These are phyloP conservation scores for Rissa tridactyla DNA, from an alignment of 2,113 vertebrate genomes.

Conservation along the genomic window DNA sequence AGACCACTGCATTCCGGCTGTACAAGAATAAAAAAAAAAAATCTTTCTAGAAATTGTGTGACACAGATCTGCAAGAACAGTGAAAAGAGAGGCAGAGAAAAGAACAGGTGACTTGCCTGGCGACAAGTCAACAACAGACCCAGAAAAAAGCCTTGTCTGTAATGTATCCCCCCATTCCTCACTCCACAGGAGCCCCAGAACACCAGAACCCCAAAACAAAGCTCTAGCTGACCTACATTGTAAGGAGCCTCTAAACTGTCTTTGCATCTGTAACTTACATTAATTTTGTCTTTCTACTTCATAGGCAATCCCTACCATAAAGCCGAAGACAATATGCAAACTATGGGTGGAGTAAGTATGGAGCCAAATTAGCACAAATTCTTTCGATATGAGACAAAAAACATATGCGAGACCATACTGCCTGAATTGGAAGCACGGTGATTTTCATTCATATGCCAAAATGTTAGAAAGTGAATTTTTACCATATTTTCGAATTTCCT, in stretches of 20 bases:
- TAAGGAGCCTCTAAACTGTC: neutral
- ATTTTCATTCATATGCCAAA: neutral
- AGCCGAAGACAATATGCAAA: neutral
- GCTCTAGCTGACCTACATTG: neutral
- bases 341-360: neutral
- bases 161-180: neutral
- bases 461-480: constrained; percentile 11
- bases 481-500: constrained; percentile 2
- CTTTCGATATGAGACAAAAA: constrained; percentile 22
- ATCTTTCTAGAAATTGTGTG: neutral
- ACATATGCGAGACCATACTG: constrained; percentile 14
- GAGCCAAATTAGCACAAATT: constrained; percentile 21
- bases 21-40: too few species aligned
- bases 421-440: neutral
- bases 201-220: neutral
- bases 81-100: neutral
- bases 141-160: neutral
- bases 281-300: neutral
- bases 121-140: neutral
- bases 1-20: neutral
- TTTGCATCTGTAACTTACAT: neutral
- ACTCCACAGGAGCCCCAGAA: neutral
- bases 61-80: neutral
- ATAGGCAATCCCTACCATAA: neutral
- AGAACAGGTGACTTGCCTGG: neutral